Evolutionary conservation across 2,113 vertebrate genomes (phyloP).

Genomic region (Chionodraco myersi): DNA sequence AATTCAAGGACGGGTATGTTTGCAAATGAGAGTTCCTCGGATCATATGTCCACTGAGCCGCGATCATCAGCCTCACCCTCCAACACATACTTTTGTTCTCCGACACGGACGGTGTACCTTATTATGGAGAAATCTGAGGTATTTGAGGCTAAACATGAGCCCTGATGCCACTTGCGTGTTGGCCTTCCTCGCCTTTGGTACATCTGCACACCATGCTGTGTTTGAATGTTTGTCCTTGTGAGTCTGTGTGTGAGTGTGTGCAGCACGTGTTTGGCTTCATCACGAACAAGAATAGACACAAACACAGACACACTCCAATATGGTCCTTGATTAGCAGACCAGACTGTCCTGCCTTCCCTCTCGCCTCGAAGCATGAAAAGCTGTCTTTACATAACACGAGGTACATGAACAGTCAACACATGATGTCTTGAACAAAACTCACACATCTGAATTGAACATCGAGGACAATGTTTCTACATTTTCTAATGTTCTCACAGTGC

Average conservation of each 20-base stretch:
- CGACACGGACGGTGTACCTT: neutral
- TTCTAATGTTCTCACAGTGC: neutral
- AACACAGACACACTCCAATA: conserved; percentile 72
- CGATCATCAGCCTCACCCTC: conserved; percentile 33
- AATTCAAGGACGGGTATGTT: conserved; percentile 83
- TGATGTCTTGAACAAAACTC: conserved; percentile 6
- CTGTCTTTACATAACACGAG: conserved; percentile 31
- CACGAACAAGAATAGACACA: conserved; percentile 62
- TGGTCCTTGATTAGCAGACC: conserved; percentile 59
- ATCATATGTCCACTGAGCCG: conserved; percentile 52
- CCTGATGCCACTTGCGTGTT: conserved; percentile 36
- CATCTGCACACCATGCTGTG: conserved; percentile 73
- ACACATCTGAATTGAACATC: neutral
- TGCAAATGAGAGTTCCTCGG: conserved; percentile 72
- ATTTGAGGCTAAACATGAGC: conserved; percentile 29
- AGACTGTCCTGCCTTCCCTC: conserved; percentile 62
- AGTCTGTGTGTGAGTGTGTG: conserved; percentile 10
- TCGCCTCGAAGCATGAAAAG: conserved; percentile 44
- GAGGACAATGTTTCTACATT: conserved; percentile 24
- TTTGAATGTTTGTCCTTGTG: conserved; percentile 28
- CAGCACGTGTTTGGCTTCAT: conserved; percentile 61
- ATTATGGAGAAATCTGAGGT: conserved; percentile 25
- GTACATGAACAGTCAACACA: neutral
- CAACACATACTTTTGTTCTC: conserved; percentile 9
- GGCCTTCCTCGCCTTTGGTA: conserved; percentile 39